Conservation (phyloP, 2,797 vertebrate genomes). For the Sus cebifrons region DNA sequence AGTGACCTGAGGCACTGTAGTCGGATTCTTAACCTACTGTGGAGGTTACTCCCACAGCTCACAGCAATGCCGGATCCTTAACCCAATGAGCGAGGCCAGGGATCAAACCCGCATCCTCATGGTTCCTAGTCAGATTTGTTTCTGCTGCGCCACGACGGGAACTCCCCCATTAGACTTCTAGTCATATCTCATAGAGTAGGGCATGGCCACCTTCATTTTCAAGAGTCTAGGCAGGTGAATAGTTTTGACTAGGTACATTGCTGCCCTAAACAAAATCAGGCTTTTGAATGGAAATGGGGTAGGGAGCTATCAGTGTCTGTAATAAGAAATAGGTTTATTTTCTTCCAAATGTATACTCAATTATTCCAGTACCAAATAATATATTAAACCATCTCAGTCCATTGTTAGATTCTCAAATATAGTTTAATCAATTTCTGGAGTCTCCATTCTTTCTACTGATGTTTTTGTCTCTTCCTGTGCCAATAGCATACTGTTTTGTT, state of each 20-base stretch:
- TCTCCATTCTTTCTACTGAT: not conserved
- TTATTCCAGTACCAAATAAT: not conserved
- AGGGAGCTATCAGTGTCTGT: not conserved
- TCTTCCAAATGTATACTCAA: not conserved
- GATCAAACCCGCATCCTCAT: no score
- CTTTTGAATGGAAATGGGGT: not conserved
- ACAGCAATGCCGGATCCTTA: no score
- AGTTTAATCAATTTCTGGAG: not conserved
- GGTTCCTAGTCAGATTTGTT: no score
- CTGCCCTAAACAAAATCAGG: not conserved
- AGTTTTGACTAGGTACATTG: not conserved
- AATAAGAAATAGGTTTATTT: slow-evolving; percentile 18
- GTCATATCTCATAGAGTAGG: not conserved
- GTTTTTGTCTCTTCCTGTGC: not conserved
- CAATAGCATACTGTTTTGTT: not conserved
- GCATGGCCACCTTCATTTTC: not conserved
- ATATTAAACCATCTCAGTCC: not conserved
- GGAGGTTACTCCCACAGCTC: no score
- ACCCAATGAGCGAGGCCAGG: no score
- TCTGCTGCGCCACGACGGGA: no score
- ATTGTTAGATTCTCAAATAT: not conserved
- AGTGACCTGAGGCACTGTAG: no score
- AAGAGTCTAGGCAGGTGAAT: not conserved
- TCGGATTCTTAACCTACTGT: no score
- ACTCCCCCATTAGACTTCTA: not conserved